These are phyloP conservation scores for Lamellibrachia luymesi DNA, from an alignment of 1,140 invertebrate species.

Conservation along the genomic window DNA sequence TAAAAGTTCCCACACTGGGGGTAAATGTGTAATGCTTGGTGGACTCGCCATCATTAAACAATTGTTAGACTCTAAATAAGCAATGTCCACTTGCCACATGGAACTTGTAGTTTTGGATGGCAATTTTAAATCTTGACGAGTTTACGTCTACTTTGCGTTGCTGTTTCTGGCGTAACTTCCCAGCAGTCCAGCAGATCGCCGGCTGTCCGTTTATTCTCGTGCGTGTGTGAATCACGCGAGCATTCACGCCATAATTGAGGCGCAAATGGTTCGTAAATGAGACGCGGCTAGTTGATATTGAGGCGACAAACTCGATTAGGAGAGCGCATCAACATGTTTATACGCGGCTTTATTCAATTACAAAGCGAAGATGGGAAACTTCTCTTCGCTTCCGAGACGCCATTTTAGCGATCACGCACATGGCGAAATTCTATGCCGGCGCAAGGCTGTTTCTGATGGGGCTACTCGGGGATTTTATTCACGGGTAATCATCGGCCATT, in stretches of 20 bases:
- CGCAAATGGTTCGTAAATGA: neutral
- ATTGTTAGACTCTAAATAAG: too few relatives aligned
- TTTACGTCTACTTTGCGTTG: neutral
- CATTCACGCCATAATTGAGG: neutral
- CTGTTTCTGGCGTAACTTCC: neutral
- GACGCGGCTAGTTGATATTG: neutral
- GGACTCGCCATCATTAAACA: too few relatives aligned
- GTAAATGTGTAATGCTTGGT: too few relatives aligned
- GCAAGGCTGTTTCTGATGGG: neutral
- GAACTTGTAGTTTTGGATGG: too few relatives aligned
- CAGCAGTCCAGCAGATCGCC: neutral
- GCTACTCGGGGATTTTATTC: neutral
- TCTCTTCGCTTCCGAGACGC: neutral
- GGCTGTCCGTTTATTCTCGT: neutral
- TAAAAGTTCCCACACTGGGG: too few relatives aligned
- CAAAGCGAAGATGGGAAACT: conserved; percentile 1
- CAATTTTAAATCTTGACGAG: too few relatives aligned
- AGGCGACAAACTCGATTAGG: neutral
- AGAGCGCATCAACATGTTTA: neutral
- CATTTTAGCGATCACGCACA: neutral
- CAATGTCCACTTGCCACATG: too few relatives aligned
- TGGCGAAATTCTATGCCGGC: neutral
- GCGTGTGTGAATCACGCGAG: neutral
- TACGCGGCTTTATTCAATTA: neutral
- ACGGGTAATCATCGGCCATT: neutral